These are phyloP conservation scores for Raja brachyura DNA, from an alignment of 2,113 vertebrate genomes.

Conservation along the genomic window DNA sequence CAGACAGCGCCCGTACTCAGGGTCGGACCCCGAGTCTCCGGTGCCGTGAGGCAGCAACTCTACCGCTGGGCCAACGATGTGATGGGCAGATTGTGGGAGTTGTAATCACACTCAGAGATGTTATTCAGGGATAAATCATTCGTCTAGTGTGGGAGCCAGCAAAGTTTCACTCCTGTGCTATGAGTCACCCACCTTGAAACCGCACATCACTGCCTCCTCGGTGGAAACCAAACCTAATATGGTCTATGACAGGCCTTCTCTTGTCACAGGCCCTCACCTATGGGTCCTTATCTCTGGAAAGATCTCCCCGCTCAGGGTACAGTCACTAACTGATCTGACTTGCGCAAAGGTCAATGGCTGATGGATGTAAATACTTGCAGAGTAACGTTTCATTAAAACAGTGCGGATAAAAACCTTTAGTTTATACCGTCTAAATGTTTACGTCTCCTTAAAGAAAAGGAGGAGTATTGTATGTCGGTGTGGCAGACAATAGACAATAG, in stretches of 20 bases:
- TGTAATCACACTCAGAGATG: too few species aligned
- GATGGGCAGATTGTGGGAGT: background rate
- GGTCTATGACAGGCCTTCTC: background rate
- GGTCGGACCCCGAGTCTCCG: too few species aligned
- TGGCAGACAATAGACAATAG: background rate
- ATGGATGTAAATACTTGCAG: background rate
- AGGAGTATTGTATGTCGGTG: background rate
- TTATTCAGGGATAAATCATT: background rate
- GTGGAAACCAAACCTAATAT: background rate
- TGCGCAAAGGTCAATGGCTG: background rate
- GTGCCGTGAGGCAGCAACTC: too few species aligned
- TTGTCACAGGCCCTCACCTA: background rate
- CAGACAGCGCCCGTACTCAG: too few species aligned
- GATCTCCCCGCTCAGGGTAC: background rate
- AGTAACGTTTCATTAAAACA: too few species aligned
- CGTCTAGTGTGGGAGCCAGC: background rate
- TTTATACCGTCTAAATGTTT: background rate
- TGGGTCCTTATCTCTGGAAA: background rate
- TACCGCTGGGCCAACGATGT: too few species aligned
- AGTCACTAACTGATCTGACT: background rate
- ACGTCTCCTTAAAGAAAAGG: background rate
- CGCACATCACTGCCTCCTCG: background rate
- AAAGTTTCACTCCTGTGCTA: background rate
- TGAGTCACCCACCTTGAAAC: slow-evolving; percentile 19
- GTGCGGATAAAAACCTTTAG: background rate